phyloP scores from a whole-genome alignment of 35 echinoderm and acorn worm genomes.

The Anneissia japonica region DNA sequence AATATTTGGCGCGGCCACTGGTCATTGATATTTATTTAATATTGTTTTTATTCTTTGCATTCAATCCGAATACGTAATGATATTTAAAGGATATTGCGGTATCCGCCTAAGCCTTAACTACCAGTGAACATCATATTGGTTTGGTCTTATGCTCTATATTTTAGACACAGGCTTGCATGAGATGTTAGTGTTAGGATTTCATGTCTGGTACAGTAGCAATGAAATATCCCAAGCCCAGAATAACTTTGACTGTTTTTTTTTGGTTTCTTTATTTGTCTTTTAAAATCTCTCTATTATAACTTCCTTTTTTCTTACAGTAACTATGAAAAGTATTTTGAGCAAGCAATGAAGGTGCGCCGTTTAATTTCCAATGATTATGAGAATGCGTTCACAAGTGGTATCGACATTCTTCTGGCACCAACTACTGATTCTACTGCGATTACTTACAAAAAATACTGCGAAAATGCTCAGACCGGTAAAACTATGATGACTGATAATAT shows the following conservation, averaged over 20 bases:
- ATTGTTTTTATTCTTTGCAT: no score
- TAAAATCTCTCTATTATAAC: neutral
- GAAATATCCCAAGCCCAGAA: neutral
- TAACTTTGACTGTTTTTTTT: neutral
- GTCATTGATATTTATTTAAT: neutral
- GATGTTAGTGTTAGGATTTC: no score
- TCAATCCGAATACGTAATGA: no score
- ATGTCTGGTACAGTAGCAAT: no score
- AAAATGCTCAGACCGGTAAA: slow-evolving; percentile 31
- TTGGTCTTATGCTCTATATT: no score
- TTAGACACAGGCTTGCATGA: no score
- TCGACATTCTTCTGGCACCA: slow-evolving; percentile 84
- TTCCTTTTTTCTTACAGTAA: slow-evolving; percentile 37
- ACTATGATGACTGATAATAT: slow-evolving; percentile 47
- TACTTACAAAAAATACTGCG: slow-evolving; percentile 29
- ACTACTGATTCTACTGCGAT: slow-evolving; percentile 34
- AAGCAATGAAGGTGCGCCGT: slow-evolving; percentile 65
- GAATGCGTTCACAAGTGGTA: slow-evolving; percentile 55
- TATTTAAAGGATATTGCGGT: no score
- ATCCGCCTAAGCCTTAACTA: no score
- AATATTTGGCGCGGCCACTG: neutral
- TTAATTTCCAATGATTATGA: slow-evolving; percentile 64
- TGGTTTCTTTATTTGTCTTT: neutral
- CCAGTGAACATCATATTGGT: no score
- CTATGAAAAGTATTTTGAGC: slow-evolving; percentile 78